Conservation (phyloP, 2,888 invertebrate genomes). For the Dynastes tityus region DNA sequence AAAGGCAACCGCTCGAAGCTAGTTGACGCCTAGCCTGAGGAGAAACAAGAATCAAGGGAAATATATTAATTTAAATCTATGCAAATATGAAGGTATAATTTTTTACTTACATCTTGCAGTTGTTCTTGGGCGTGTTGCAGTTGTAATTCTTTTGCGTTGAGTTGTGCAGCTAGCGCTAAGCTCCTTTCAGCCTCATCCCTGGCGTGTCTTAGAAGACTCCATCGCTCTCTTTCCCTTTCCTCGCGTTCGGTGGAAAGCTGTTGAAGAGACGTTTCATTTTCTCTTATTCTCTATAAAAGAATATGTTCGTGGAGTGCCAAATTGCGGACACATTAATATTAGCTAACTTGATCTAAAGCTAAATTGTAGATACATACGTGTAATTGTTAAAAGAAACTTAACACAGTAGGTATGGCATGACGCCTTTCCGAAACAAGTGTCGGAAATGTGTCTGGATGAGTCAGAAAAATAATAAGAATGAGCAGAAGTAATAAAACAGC, state of each 20-base stretch:
- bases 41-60: background rate
- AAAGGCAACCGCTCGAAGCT: conserved; percentile 83
- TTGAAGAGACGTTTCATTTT: conserved; percentile 82
- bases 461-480: too few species aligned
- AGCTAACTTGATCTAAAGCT: too few species aligned
- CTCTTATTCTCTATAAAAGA: conserved; percentile 79
- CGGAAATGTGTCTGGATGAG: too few species aligned
- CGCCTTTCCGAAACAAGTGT: too few species aligned
- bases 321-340: background rate
- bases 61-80: too few species aligned
- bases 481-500: too few species aligned
- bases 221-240: conserved; percentile 90
- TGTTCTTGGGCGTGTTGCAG: conserved; percentile 90
- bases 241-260: conserved; percentile 76
- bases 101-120: conserved; percentile 80
- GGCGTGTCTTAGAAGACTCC: conserved; percentile 89
- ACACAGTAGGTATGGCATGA: too few species aligned
- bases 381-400: too few species aligned
- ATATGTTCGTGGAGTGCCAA: conserved; percentile 4
- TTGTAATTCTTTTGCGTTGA: conserved; percentile 90
- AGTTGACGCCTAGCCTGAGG: conserved; percentile 82
- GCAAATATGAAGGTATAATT: too few species aligned
- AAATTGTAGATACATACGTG: too few species aligned
- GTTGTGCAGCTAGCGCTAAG: conserved; percentile 87
- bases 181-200: conserved; percentile 93